These are phyloP conservation scores for Drosophila elegans DNA, from an alignment of 1,140 invertebrate genomes.

Conservation along the genomic window DNA sequence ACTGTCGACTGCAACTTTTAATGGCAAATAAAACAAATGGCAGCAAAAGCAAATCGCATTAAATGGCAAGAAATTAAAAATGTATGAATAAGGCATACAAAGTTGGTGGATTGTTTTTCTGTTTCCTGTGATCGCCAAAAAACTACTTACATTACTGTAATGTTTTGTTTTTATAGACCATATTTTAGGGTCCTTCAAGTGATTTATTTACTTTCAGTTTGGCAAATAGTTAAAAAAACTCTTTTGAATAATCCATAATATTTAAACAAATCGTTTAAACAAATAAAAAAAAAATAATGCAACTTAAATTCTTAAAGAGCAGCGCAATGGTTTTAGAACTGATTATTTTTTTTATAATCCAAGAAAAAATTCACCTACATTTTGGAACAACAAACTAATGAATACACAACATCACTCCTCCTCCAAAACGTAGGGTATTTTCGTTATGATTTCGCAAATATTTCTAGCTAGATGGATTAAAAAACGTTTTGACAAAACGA, in stretches of 20 bases:
- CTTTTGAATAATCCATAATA: too few relatives aligned
- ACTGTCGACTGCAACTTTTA: constrained; percentile 65
- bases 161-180: too few relatives aligned
- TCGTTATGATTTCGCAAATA: constrained; percentile 38
- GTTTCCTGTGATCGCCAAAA: neutral
- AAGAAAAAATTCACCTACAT: too few relatives aligned
- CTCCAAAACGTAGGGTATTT: constrained; percentile 1
- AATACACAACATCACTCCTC: neutral
- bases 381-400: neutral
- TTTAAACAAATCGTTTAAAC: too few relatives aligned
- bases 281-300: too few relatives aligned
- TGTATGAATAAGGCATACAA: constrained; percentile 27
- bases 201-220: too few relatives aligned
- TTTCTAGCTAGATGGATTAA: constrained; percentile 50
- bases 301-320: too few relatives aligned
- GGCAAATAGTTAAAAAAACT: too few relatives aligned
- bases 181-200: neutral
- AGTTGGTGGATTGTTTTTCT: neutral
- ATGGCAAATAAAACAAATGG: constrained; percentile 72
- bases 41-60: constrained; percentile 44
- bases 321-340: too few relatives aligned
- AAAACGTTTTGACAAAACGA: constrained; percentile 77
- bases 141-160: neutral
- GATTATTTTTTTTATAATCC: too few relatives aligned
- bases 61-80: constrained; percentile 52